Evolutionary conservation across 2,888 invertebrate species (phyloP), one percentile per base, ranked within the genome.

Genomic region (Cartodere bifasciata): DNA sequence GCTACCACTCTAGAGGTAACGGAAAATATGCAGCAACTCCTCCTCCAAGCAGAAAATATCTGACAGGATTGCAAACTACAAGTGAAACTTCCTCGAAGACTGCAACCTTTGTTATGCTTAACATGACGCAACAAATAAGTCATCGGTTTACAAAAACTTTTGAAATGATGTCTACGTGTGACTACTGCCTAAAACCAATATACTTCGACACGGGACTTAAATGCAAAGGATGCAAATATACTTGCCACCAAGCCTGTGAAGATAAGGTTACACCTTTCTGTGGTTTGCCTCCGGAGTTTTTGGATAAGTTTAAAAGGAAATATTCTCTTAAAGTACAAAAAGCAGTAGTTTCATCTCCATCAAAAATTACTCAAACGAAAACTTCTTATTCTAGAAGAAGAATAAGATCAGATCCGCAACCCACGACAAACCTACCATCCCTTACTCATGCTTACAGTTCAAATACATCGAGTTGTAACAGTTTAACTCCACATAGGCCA

Each of bases 191-290:
- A 45, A 56, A 54, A 38, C 56, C 51, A 22, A 58, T 60, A 28
- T 54, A 53, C 42, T 79, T 85, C 55, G 82, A 78, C 16, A 69
- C 74, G 13, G 82, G 81, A 5, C 70, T 86, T 44, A 90, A 85
- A 62, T 94, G 92, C 61, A 90, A 82, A 58, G 90, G 91, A 62
- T 94, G 92, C 72, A 92, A 90, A 67, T 91, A 86, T 55, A 85
- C 79, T 48, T 85, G 83, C 55, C 84, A 84, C 60, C 68, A 75
- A 58, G 88, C 90, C 50, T 94, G 92, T 55, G 87, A 86, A 49
- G 73, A 77, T 28, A 86, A 85, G 65, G 92, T 90, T 43, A 85
- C 91, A 42, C 86, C 90, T 1, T 86, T 88, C 20, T 95, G 95
- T 62, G 88, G 87, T 16, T 63, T 92, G 43, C 87, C 90, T n/a